phyloP scores from a whole-genome alignment of 2,888 invertebrate genomes.

The Trachelus iudaicus region DNA sequence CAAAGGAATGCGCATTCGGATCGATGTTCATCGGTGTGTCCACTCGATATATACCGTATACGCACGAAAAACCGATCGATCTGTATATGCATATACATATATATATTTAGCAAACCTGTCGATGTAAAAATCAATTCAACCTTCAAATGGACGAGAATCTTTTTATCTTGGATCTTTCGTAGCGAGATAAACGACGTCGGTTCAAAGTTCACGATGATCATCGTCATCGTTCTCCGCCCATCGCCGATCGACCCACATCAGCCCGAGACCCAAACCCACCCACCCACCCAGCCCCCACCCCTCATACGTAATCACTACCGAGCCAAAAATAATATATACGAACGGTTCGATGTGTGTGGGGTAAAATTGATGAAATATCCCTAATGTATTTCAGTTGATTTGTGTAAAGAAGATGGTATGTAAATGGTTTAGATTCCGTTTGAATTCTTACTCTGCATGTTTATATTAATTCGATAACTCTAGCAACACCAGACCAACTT shows the following conservation, averaged over 20 bases:
- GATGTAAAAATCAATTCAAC: no score
- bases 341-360: slow-evolving; percentile 9
- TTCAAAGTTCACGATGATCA: neutral
- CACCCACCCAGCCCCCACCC: neutral
- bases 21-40: neutral
- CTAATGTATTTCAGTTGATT: slow-evolving; percentile 61
- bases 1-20: neutral
- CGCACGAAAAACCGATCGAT: no score
- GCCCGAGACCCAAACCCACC: neutral
- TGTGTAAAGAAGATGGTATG: slow-evolving; percentile 63
- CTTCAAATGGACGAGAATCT: no score
- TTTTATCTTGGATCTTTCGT: no score
- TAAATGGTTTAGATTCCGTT: slow-evolving; percentile 58
- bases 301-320: neutral
- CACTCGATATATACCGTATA: neutral
- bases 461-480: slow-evolving; percentile 32
- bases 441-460: slow-evolving; percentile 53
- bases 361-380: slow-evolving; percentile 55
- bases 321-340: neutral
- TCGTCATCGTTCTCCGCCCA: neutral
- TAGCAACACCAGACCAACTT: neutral
- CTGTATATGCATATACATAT: no score
- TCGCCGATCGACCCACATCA: neutral
- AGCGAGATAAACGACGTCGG: neutral
- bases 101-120: no score